These are phyloP conservation scores for Standfussiana lucernea DNA, from an alignment of 2,888 invertebrate species.

Conservation along the genomic window DNA sequence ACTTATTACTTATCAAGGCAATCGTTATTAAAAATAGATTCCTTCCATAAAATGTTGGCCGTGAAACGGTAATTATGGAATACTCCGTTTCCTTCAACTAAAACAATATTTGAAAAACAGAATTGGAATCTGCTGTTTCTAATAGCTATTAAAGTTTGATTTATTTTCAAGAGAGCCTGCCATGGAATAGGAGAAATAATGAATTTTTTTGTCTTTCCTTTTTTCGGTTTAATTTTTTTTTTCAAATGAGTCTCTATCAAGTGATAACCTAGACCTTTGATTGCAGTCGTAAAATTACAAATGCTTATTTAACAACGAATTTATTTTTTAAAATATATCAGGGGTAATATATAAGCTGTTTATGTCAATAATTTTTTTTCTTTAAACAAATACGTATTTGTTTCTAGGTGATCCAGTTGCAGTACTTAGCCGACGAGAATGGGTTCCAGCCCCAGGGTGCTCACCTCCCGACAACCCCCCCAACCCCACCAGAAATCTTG, in stretches of 20 bases:
- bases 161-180: not conserved
- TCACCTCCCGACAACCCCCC: constrained; percentile 92
- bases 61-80: constrained; percentile 7
- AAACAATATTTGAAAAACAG: not conserved
- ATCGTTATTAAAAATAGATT: constrained; percentile 18
- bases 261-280: not conserved
- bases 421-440: constrained; percentile 93
- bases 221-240: not conserved
- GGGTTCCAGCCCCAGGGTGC: constrained; percentile 93
- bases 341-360: no score
- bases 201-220: no score
- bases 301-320: not conserved
- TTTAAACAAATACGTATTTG: constrained; percentile 3
- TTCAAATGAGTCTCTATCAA: not conserved
- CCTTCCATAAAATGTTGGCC: constrained; percentile 6
- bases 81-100: not conserved
- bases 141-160: not conserved
- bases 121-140: not conserved
- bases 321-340: not conserved
- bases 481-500: constrained; percentile 93
- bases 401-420: constrained; percentile 90
- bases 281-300: not conserved
- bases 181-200: not conserved
- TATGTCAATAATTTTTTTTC: not conserved
- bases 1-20: constrained; percentile 33